Evolutionary conservation across 1,140 invertebrate species (phyloP).

Genomic region (Homalodisca vitripennis): DNA sequence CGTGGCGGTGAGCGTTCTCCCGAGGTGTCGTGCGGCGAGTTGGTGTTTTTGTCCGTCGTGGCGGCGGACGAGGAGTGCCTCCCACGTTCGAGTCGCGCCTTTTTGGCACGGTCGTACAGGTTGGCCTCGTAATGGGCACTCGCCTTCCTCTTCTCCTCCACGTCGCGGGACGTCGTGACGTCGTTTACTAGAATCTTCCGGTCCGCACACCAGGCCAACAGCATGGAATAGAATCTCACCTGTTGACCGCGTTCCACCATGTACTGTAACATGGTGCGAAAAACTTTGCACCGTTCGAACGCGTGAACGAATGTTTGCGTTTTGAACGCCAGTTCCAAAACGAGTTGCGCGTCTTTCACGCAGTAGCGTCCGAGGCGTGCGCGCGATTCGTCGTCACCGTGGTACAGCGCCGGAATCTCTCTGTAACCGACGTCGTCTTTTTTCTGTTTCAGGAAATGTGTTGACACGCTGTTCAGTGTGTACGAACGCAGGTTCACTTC

Average conservation of each 20-base stretch:
- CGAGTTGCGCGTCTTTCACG: conserved; percentile 11
- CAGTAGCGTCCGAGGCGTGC: neutral
- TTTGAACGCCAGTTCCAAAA: neutral
- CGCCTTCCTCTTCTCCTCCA: neutral
- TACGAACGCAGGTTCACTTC: neutral
- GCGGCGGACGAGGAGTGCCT: too few species aligned
- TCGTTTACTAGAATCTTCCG: neutral
- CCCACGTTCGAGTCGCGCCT: too few species aligned
- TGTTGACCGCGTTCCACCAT: conserved; percentile 1
- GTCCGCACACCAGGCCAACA: neutral
- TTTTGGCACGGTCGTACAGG: too few species aligned
- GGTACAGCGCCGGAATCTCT: neutral
- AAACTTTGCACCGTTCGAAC: neutral
- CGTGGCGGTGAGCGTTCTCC: too few species aligned
- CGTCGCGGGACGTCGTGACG: neutral
- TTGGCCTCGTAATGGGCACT: too few species aligned
- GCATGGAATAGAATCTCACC: neutral
- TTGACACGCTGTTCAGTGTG: conserved; percentile 1
- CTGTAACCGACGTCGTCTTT: conserved; percentile 4
- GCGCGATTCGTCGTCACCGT: neutral
- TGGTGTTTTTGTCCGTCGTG: too few species aligned
- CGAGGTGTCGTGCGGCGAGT: too few species aligned
- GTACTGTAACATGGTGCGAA: neutral
- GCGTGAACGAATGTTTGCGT: neutral
- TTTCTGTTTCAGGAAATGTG: neutral